These are phyloP conservation scores for Netta rufina DNA, from an alignment of 2,797 vertebrate species.

Conservation along the genomic window DNA sequence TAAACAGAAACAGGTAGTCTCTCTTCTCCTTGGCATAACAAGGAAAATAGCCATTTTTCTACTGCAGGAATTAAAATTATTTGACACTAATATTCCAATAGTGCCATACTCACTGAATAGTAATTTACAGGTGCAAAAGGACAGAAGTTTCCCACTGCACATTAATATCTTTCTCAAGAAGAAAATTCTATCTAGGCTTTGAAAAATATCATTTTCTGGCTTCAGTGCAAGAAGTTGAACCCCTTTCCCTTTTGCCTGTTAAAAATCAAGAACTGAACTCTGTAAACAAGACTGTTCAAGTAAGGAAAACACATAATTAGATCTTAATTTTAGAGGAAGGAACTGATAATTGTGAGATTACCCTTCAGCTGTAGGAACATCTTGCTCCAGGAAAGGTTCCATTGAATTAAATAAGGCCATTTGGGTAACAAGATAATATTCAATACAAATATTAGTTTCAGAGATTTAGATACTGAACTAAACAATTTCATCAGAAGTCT, in stretches of 20 bases:
- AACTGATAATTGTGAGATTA: conserved; percentile 50
- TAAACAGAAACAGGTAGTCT: background rate
- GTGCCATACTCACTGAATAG: background rate
- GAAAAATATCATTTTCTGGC: background rate
- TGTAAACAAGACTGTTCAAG: conserved; percentile 20
- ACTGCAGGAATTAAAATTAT: background rate
- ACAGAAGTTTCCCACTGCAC: background rate
- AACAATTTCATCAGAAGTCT: conserved; percentile 6
- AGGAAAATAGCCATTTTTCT: background rate
- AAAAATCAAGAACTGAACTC: conserved; percentile 27
- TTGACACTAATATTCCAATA: background rate
- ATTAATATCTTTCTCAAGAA: background rate
- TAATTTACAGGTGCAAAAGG: background rate
- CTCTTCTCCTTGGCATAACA: background rate
- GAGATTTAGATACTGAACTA: background rate
- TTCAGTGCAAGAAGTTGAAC: background rate
- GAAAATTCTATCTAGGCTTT: background rate
- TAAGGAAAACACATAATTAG: conserved; percentile 51
- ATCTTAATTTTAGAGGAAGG: conserved; percentile 50
- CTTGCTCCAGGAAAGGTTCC: conserved; percentile 5
- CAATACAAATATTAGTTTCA: conserved; percentile 8
- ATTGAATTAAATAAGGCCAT: background rate
- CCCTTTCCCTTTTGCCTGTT: background rate
- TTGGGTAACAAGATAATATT: background rate
- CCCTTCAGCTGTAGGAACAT: conserved; percentile 21